A percentile compares a stretch with the other conserved stretches of the same genome.
phyloP scores from a whole-genome alignment of 2,113 vertebrate genomes.

The Spea multiplicata region DNA sequence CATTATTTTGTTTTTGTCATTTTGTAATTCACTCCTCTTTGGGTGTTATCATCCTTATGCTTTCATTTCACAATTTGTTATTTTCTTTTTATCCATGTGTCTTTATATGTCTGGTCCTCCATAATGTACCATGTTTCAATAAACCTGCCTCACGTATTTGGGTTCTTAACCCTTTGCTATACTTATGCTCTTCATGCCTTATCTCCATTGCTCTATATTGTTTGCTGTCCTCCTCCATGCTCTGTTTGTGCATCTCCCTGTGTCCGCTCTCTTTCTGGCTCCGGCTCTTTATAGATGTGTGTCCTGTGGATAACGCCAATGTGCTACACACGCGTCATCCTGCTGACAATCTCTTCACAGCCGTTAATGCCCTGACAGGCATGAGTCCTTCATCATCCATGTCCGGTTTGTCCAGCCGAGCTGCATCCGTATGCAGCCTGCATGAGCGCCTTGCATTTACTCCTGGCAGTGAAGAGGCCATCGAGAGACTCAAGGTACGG shows the following conservation, averaged over 20 bases:
- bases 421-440: slow-evolving; percentile 88
- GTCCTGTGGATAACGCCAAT: slow-evolving; percentile 65
- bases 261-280: slow-evolving; percentile 51
- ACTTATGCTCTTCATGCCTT: slow-evolving; percentile 53
- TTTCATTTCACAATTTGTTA: neutral
- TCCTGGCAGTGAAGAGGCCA: slow-evolving; percentile 92
- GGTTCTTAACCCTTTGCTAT: slow-evolving; percentile 51
- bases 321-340: slow-evolving; percentile 73
- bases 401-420: slow-evolving; percentile 87
- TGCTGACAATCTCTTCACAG: slow-evolving; percentile 94
- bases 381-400: slow-evolving; percentile 95
- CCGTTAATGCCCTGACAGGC: slow-evolving; percentile 93
- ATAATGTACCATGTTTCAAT: neutral
- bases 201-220: slow-evolving; percentile 49
- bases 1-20: neutral
- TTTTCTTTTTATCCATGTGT: neutral
- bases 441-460: slow-evolving; percentile 94
- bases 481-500: slow-evolving; percentile 89
- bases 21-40: no score
- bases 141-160: neutral
- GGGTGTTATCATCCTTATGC: neutral
- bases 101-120: neutral
- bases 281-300: slow-evolving; percentile 46
- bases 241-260: slow-evolving; percentile 50
- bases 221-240: neutral